These are phyloP conservation scores for Eubasilissa splendida DNA, from an alignment of 2,888 invertebrate genomes.

Conservation along the genomic window DNA sequence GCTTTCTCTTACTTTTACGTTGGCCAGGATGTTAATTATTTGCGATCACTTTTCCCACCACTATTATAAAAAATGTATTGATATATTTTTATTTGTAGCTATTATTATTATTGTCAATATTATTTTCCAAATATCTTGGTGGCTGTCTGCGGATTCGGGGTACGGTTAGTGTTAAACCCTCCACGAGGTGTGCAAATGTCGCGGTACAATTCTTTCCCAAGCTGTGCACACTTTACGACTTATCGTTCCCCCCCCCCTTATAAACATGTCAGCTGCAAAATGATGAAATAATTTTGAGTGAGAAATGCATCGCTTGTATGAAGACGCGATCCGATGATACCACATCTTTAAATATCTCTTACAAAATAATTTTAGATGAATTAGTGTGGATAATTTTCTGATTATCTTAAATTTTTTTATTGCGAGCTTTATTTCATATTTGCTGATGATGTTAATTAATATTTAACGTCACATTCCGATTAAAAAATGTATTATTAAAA, in stretches of 20 bases:
- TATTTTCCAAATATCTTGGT: conserved; percentile 44
- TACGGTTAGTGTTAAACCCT: conserved; percentile 22
- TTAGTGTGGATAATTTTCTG: too few species aligned
- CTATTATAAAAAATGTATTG: conserved; percentile 9
- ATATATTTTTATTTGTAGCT: conserved; percentile 26
- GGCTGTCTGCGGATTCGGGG: conserved; percentile 39
- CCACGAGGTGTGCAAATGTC: background rate
- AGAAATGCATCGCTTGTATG: conserved; percentile 54
- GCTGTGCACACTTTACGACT: background rate
- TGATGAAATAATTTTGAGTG: conserved; percentile 53
- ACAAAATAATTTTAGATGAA: too few species aligned
- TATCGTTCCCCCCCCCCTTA: background rate
- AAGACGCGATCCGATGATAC: background rate
- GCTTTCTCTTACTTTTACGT: background rate
- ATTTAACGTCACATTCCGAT: too few species aligned
- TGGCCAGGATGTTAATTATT: background rate
- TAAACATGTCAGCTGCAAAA: conserved; percentile 53
- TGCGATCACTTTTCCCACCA: background rate
- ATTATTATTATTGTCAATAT: conserved; percentile 20
- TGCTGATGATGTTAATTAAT: too few species aligned
- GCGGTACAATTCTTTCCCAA: background rate
- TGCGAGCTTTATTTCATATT: too few species aligned
- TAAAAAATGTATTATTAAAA: too few species aligned
- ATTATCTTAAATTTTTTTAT: too few species aligned
- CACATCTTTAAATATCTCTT: too few species aligned